phyloP scores from a whole-genome alignment of 2,113 vertebrate genomes.

The Bettongia penicillata region DNA sequence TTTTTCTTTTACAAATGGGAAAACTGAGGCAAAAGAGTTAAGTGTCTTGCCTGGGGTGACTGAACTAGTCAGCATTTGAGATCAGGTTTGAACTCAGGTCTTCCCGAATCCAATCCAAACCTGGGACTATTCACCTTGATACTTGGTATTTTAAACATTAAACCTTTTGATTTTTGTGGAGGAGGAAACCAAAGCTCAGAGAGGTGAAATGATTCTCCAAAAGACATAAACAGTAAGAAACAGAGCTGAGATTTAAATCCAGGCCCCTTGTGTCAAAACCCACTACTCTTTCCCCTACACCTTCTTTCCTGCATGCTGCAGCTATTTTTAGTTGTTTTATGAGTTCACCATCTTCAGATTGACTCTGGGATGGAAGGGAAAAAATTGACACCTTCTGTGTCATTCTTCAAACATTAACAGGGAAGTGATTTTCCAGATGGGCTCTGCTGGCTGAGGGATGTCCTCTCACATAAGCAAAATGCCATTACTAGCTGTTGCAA shows the following conservation, averaged over 20 bases:
- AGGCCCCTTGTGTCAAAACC: background rate
- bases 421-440: conserved; percentile 78
- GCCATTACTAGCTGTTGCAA: conserved; percentile 42
- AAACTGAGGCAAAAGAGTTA: background rate
- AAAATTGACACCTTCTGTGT: conserved; percentile 74
- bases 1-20: background rate
- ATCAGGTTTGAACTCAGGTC: background rate
- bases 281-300: background rate
- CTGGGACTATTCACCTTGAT: background rate
- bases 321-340: conserved; percentile 70
- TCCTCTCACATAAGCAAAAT: background rate
- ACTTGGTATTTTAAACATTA: background rate
- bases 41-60: background rate
- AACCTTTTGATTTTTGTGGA: background rate
- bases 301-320: conserved; percentile 15
- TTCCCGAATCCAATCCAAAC: background rate
- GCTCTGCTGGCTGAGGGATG: conserved; percentile 59
- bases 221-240: background rate
- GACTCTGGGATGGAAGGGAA: conserved; percentile 74
- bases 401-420: conserved; percentile 80
- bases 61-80: background rate
- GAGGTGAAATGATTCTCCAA: background rate
- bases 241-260: background rate
- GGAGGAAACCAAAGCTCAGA: background rate
- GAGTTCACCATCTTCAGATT: conserved; percentile 62